A percentile compares a stretch with the other conserved stretches of the same genome.
Conservation (phyloP, 2,113 vertebrate species). For the Pseudopodoces humilis region DNA sequence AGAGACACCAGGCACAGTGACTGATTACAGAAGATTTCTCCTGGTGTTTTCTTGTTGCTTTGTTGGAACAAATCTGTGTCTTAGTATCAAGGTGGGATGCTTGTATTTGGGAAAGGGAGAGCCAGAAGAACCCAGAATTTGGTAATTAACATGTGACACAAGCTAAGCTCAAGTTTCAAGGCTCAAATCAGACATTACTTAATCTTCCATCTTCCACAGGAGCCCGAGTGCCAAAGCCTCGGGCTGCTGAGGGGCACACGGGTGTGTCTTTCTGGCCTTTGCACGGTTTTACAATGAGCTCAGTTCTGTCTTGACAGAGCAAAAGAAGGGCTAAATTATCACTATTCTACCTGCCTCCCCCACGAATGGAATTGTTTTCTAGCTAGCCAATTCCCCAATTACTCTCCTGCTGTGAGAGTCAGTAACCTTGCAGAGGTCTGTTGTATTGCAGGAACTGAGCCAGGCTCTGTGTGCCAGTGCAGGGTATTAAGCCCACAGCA, state of each 20-base stretch:
- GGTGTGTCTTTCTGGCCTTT: not conserved
- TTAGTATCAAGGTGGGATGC: not conserved
- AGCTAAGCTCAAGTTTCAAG: not conserved
- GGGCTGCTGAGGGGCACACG: accelerated
- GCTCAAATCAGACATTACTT: not conserved
- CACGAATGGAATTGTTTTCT: not conserved
- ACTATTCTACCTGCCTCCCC: not conserved
- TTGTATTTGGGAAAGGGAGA: not conserved
- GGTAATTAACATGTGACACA: not conserved
- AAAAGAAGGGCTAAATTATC: not conserved
- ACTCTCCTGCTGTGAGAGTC: not conserved
- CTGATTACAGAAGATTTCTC: not conserved
- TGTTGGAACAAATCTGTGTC: not conserved
- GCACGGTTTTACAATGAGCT: not conserved
- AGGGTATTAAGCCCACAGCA: not conserved
- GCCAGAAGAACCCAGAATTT: not conserved
- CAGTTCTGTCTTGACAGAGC: not conserved
- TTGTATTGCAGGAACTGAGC: not conserved
- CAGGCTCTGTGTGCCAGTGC: not conserved
- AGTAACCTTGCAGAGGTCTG: not conserved
- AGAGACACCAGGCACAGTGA: not conserved
- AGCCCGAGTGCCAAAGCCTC: not conserved
- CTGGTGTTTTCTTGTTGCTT: not conserved
- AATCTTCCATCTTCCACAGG: not conserved
- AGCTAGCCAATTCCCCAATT: not conserved